A percentile compares a stretch with the other conserved stretches of the same genome.
These are phyloP conservation scores for Mythimna impura DNA, from an alignment of 2,888 invertebrate genomes.

Conservation along the genomic window DNA sequence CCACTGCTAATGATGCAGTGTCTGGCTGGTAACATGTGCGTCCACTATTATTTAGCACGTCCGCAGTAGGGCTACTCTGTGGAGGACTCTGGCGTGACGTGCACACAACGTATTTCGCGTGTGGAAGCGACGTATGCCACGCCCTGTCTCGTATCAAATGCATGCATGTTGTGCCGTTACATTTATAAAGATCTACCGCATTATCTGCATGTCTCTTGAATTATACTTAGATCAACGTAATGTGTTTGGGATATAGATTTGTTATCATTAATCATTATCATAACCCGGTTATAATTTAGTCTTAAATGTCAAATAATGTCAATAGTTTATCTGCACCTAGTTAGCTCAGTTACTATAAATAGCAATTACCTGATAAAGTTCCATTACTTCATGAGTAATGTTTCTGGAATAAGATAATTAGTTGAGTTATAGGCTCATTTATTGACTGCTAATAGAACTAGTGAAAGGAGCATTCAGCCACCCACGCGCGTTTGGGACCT, in stretches of 20 bases:
- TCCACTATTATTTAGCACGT: constrained; percentile 54
- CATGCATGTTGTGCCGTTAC: constrained; percentile 39
- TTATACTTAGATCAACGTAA: neutral
- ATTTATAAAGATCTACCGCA: constrained; percentile 31
- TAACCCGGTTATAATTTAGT: constrained; percentile 12
- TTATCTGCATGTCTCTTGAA: constrained; percentile 24
- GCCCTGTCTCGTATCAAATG: constrained; percentile 61
- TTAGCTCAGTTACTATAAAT: constrained; percentile 27
- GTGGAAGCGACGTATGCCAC: constrained; percentile 63
- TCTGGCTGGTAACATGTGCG: constrained; percentile 38
- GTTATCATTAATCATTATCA: constrained; percentile 3
- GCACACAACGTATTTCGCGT: constrained; percentile 59
- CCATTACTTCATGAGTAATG: constrained; percentile 35
- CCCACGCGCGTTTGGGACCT: constrained; percentile 39
- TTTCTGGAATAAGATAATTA: constrained; percentile 54
- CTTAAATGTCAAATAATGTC: constrained; percentile 35
- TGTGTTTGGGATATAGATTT: neutral
- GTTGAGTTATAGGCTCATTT: constrained; percentile 45
- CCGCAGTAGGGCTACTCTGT: constrained; percentile 46
- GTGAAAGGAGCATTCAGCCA: constrained; percentile 56
- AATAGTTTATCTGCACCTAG: constrained; percentile 28
- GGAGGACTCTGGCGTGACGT: constrained; percentile 53
- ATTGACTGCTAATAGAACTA: constrained; percentile 45
- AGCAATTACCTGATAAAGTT: constrained; percentile 32
- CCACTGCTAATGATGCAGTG: constrained; percentile 58